A percentile compares a stretch with the other conserved stretches of the same genome.
Conservation (phyloP, 2,888 invertebrate species). For the Vandiemenella viatica region DNA sequence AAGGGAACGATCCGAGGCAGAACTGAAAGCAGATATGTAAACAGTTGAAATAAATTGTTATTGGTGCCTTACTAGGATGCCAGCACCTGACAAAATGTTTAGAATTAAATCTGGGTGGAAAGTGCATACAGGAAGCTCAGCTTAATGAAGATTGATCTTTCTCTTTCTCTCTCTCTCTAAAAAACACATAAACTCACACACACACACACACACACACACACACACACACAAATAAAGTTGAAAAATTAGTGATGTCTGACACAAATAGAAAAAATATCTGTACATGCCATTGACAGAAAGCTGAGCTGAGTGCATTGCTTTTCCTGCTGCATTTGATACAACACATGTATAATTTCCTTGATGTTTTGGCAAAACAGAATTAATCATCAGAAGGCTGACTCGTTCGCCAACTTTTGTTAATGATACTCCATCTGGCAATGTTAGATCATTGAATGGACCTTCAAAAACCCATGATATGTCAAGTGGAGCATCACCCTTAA, state of each 20-base stretch:
- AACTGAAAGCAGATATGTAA: constrained; percentile 58
- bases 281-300: constrained; percentile 47
- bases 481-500: constrained; percentile 54
- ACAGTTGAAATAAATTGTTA: too few species aligned
- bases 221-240: too few species aligned
- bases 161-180: too few species aligned
- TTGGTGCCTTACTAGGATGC: too few species aligned
- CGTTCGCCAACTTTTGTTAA: constrained; percentile 39
- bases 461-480: constrained; percentile 39
- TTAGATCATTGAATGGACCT: constrained; percentile 24
- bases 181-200: too few species aligned
- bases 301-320: constrained; percentile 40
- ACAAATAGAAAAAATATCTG: too few species aligned
- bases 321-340: constrained; percentile 47
- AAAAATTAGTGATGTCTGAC: too few species aligned
- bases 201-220: too few species aligned
- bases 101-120: too few species aligned
- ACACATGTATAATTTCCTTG: constrained; percentile 51
- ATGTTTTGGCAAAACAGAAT: constrained; percentile 47
- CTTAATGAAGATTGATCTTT: too few species aligned
- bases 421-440: constrained; percentile 25
- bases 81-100: too few species aligned
- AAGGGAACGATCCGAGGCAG: constrained; percentile 67
- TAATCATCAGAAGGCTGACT: constrained; percentile 51
- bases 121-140: too few species aligned